Base-by-base conservation (phyloP, 1,140 invertebrate species). In the Dreissena rostriformis region DNA sequence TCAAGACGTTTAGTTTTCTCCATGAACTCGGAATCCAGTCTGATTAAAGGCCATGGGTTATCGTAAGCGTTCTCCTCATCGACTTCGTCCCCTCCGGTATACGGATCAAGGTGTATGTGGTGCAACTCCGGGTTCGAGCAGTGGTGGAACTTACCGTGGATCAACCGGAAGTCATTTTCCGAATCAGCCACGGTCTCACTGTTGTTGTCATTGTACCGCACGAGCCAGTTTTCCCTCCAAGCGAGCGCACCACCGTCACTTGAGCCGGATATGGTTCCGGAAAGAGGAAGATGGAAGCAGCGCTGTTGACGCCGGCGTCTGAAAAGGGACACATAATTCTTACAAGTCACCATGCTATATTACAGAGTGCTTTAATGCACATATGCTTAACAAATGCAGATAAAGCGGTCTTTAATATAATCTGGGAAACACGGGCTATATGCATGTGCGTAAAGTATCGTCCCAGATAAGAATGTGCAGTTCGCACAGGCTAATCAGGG, bases 211-310 rank as follows among this genome's bases (percentile, higher is more conserved):
- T 76, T 55, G 74, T 76, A 76, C n/a, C 74, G 57, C n/a, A 76
- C 61, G 24, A 76, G 74, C 74, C 74, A 76, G n/a, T 76, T 76
- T 39, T 76, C 74, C 7, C 74, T 51, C 74, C 74, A 76, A 15
- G n/a, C 57, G 51, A 76, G 28, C 12, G n/a, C 57, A 76, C 19
- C 51, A 39, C 39, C 39, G 39, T 39, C 39, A 8, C 39, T 39
- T 8, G 39, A 39, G 39, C 39, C 39, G 2, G 39, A 39, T 39
- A 39, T 39, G 39, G 39, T 39, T 8, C 39, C 39, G 39, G 39
- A 39, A 39, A 39, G 39, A 39, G 39, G 39, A 39, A 39, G 39
- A 39, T 39, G 39, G 39, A 39, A 39, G 39, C 39, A 39, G 39
- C 39, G 39, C 2, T 39, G 39, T 39, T 39, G 39, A 8, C 39